Conservation (phyloP, 1,140 invertebrate species). For the Armadillidium nasatum region DNA sequence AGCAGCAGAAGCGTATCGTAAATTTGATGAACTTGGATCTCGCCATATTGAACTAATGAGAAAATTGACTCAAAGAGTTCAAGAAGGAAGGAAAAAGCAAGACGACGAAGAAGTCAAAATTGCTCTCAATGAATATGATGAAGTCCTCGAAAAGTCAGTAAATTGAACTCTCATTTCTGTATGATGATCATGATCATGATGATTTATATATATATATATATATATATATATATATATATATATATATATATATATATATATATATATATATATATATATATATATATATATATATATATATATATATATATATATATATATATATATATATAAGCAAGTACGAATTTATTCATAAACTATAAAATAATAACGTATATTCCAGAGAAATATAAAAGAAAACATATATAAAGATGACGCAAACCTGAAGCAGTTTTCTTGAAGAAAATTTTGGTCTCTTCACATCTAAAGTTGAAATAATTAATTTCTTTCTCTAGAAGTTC, state of each 20-base stretch:
- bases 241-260: conserved; percentile 6
- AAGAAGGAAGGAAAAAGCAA: conserved; percentile 80
- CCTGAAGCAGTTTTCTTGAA: too few species aligned
- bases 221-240: neutral
- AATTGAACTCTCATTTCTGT: neutral
- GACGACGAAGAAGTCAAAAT: conserved; percentile 85
- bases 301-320: too few species aligned
- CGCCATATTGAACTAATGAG: conserved; percentile 84
- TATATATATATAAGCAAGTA: too few species aligned
- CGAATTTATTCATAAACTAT: too few species aligned
- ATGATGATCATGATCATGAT: neutral
- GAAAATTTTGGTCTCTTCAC: too few species aligned
- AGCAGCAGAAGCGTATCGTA: conserved; percentile 92
- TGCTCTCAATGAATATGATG: conserved; percentile 88
- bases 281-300: conserved; percentile 3
- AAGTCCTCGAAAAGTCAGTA: conserved; percentile 58
- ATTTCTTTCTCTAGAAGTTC: too few species aligned
- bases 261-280: conserved; percentile 1
- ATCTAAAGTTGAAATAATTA: too few species aligned
- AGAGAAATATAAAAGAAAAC: too few species aligned
- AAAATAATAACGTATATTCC: too few species aligned
- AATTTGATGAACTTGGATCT: conserved; percentile 90
- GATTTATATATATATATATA: neutral
- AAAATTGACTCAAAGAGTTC: conserved; percentile 75
- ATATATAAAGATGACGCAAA: too few species aligned